Evolutionary conservation across 2,888 invertebrate species (phyloP).

Genomic region (Agrotis exclamationis): DNA sequence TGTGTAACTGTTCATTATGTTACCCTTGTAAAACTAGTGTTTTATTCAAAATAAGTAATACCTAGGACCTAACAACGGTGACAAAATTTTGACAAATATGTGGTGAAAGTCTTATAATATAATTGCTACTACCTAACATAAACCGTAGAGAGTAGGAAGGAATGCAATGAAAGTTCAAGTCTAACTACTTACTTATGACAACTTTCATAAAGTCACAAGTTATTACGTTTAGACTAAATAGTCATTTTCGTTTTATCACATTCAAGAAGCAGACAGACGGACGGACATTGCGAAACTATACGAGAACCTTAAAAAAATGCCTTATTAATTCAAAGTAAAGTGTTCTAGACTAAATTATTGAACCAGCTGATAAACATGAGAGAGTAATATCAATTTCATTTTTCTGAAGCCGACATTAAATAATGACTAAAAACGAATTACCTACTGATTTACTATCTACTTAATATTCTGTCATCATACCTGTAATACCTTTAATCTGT

Average conservation of each 20-base stretch:
- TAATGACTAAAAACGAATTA: constrained; percentile 13
- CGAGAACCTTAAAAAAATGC: too few species aligned
- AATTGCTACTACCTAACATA: too few species aligned
- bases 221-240: too few species aligned
- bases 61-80: too few species aligned
- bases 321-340: neutral
- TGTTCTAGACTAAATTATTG: neutral
- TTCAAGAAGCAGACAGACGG: too few species aligned
- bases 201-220: neutral
- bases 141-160: too few species aligned
- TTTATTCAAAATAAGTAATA: neutral
- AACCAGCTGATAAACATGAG: too few species aligned
- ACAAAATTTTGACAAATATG: neutral
- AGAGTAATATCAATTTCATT: neutral
- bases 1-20: constrained; percentile 46
- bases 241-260: too few species aligned
- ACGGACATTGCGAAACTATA: too few species aligned
- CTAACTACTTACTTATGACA: neutral
- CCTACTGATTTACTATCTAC: too few species aligned
- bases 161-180: too few species aligned
- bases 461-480: constrained; percentile 18
- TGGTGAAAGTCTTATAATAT: too few species aligned
- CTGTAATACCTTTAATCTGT: neutral
- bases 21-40: constrained; percentile 23
- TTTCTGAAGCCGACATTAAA: neutral